A percentile compares a stretch with the other conserved stretches of the same genome.
phyloP scores from a whole-genome alignment of 1,140 invertebrate species.

The Scylla paramamosain region DNA sequence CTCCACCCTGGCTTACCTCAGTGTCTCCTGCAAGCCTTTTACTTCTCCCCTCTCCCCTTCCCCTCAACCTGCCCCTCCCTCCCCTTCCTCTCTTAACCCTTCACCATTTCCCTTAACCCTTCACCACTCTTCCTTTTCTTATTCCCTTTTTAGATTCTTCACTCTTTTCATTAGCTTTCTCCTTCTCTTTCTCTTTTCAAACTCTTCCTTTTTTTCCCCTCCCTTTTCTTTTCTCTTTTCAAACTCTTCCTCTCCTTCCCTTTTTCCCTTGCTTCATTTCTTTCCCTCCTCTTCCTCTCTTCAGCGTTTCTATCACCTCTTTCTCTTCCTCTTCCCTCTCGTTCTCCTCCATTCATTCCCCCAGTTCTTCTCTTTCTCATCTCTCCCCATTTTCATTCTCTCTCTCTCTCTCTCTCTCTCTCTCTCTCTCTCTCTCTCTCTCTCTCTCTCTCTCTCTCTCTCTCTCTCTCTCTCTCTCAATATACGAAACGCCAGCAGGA shows the following conservation, averaged over 20 bases:
- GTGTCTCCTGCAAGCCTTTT: not conserved
- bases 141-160: not conserved
- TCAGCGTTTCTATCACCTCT: not conserved
- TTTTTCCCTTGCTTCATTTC: not conserved
- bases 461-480: slow-evolving; percentile 48
- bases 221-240: too few species aligned
- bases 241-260: not conserved
- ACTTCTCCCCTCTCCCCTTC: not conserved
- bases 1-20: not conserved
- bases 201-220: too few species aligned
- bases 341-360: not conserved
- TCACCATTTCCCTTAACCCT: not conserved
- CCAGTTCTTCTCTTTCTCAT: not conserved
- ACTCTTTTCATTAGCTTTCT: not conserved
- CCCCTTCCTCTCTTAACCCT: too few species aligned
- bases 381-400: not conserved
- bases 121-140: not conserved
- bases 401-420: slow-evolving; percentile 44
- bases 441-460: slow-evolving; percentile 52
- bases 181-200: not conserved
- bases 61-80: too few species aligned
- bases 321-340: not conserved
- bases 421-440: slow-evolving; percentile 52
- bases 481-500: not conserved
- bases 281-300: not conserved